These are phyloP conservation scores for Syngnathoides biaculeatus DNA, from an alignment of 2,113 vertebrate genomes.

Conservation along the genomic window DNA sequence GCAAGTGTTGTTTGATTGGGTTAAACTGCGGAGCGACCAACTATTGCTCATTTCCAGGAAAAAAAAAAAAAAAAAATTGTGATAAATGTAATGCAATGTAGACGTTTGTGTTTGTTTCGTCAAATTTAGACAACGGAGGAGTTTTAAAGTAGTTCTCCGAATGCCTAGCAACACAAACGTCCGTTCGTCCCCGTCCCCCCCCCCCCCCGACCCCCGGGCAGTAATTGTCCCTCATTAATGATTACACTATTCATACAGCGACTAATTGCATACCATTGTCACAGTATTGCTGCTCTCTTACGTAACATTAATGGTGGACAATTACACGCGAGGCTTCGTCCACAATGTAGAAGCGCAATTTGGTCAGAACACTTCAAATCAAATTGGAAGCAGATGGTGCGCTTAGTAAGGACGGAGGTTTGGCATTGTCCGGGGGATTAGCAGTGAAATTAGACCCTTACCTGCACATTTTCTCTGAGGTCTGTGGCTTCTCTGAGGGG, in stretches of 20 bases:
- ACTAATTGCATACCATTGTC: slow-evolving; percentile 45
- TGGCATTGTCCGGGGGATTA: not conserved
- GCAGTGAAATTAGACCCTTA: too few species aligned
- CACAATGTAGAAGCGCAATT: slow-evolving; percentile 11
- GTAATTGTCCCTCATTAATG: slow-evolving; percentile 46
- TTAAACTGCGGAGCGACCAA: slow-evolving; percentile 8
- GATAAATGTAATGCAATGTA: not conserved
- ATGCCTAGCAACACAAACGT: slow-evolving; percentile 33
- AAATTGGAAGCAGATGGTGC: not conserved
- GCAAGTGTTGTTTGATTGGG: slow-evolving; percentile 27
- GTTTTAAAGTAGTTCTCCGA: slow-evolving; percentile 22
- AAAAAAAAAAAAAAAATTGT: not conserved
- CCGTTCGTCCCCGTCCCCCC: too few species aligned
- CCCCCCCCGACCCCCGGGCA: slow-evolving; percentile 12
- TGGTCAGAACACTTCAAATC: slow-evolving; percentile 18
- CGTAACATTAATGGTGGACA: slow-evolving; percentile 39
- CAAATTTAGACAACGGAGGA: slow-evolving; percentile 10
- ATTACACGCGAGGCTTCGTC: slow-evolving; percentile 27
- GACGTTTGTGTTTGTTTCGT: not conserved
- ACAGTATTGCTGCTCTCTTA: slow-evolving; percentile 26
- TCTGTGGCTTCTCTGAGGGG: slow-evolving; percentile 88
- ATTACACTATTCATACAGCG: slow-evolving; percentile 52
- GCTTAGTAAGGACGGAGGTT: not conserved
- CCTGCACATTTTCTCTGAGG: slow-evolving; percentile 89
- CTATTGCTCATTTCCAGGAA: not conserved